Base-by-base conservation (phyloP, 2,113 vertebrate species). In the Aegotheles bennettii region DNA sequence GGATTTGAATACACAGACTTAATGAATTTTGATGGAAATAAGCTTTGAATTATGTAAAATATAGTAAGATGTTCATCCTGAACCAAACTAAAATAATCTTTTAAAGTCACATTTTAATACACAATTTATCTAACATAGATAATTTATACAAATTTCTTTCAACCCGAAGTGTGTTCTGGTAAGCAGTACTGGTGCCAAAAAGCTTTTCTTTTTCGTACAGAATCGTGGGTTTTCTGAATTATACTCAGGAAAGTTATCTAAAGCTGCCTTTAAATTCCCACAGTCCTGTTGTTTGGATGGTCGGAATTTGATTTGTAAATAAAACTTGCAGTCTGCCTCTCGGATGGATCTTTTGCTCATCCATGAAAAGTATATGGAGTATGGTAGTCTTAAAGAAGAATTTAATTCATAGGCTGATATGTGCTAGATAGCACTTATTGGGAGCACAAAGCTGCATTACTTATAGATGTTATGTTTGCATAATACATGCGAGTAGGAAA, bases 31-130 rank as follows among this genome's bases (percentile, higher is more conserved):
- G 96, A 96, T 96, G 83, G 90, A 2, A 64, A 57, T 90, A 29
- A 68, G 92, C 86, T 84, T 61, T 97, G 94, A 94, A 95, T 97
- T 94, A 95, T 97, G 92, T 90, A 96, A 90, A 95, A 93, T 89
- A 87, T 13, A 87, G 92, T 67, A 73, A 86, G 84, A 94, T 84
- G 95, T 81, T 92, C 57, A 1, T 78, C 93, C 64, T 31, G 88
- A 87, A 87, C 56, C 53, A 54, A 88, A 93, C 88, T 71, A 84
- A 93, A 90, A 88, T 75, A 81, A 89, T 96, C 69, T 89, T 93
- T 82, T 61, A 28, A 92, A 93, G 90, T 51, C 86, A 92, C 80
- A 31, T 89, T 93, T 96, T 96, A 90, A 94, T 94, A 94, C 90
- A 92, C 76, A 75, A 84, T 94, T 96, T 95, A 84, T 93, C 88